Conservation (phyloP, 1,140 invertebrate species). For the Periplaneta americana region DNA sequence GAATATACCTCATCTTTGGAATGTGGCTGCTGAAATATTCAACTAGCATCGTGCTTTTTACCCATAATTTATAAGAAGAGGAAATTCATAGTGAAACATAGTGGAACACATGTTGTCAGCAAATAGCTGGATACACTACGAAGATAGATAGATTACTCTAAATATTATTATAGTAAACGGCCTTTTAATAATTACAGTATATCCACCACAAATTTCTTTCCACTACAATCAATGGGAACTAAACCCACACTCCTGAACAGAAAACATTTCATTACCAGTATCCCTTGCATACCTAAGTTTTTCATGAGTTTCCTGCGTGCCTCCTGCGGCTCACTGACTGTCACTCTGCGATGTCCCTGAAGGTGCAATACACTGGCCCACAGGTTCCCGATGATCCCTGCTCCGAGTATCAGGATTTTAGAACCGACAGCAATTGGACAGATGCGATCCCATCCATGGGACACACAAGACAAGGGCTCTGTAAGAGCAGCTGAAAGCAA, state of each 20-base stretch:
- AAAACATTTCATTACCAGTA: background rate
- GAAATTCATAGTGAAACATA: too few relatives aligned
- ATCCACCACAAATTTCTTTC: background rate
- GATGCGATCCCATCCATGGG: constrained; percentile 57
- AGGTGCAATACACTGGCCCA: constrained; percentile 57
- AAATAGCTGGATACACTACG: too few relatives aligned
- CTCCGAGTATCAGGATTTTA: constrained; percentile 55
- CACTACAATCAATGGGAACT: too few relatives aligned
- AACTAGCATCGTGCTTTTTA: background rate
- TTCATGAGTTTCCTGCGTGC: constrained; percentile 44
- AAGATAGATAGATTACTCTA: background rate
- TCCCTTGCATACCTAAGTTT: constrained; percentile 43
- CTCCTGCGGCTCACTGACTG: constrained; percentile 55
- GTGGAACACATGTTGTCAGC: too few relatives aligned
- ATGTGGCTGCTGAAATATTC: background rate
- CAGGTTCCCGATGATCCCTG: constrained; percentile 65
- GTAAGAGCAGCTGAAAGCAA: constrained; percentile 45
- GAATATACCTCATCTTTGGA: too few relatives aligned
- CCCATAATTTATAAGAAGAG: too few relatives aligned
- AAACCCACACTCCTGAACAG: background rate
- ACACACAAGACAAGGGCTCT: constrained; percentile 61
- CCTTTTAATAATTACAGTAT: background rate
- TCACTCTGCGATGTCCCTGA: constrained; percentile 58
- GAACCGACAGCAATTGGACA: constrained; percentile 50
- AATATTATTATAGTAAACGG: background rate